Base-by-base conservation (phyloP, 2,113 vertebrate species). In the Lathamus discolor region DNA sequence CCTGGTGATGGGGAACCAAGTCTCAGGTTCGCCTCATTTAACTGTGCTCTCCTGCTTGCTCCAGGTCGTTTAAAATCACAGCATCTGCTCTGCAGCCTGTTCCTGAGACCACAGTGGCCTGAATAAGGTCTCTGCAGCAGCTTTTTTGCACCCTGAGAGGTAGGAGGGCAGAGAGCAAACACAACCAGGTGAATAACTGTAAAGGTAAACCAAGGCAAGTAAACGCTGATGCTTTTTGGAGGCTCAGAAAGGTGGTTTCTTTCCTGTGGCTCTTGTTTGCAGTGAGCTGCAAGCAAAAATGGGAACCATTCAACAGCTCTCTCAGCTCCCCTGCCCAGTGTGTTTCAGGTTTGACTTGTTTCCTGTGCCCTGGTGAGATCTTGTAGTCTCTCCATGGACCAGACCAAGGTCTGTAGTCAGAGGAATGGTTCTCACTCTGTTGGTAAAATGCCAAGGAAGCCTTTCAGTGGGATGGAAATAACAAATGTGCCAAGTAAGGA, bases 51-150 rank as follows among this genome's bases (percentile, higher is more conserved):
- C 14, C 13, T 2, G 14, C 8, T 23, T 15, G 37, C 37, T 63
- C 48, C 18, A 10, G 69, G 25, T 37, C 7, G 0, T 35, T 33
- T 4, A 49, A 29, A 48, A 49, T 17, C 11, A 17, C 3, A 1
- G 25, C 1, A 2, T 11, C 31, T 29, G 59, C 24, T n/a, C 51
- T 25, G 17, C 35, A 28, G 25, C 8, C 11, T 31, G 3, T 11
- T 82, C 23, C 18, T 6, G 33, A 68, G 43, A 22, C 29, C 0
- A 1, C 2, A 6, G 13, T 0, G 20, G 11, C 11, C 52, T 22
- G 31, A 37, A 33, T 41, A 62, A 77, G 41, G 27, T 49, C 59
- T 59, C 22, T 24, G 33, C 35, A 25, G 19, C 31, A 29, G 13
- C 16, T 19, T 62, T 33, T 64, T 35, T 31, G 27, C 3, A 0